A percentile compares a stretch with the other conserved stretches of the same genome.
Evolutionary conservation across 2,797 vertebrate species (phyloP).

Genomic region (Esox masquinongy): DNA sequence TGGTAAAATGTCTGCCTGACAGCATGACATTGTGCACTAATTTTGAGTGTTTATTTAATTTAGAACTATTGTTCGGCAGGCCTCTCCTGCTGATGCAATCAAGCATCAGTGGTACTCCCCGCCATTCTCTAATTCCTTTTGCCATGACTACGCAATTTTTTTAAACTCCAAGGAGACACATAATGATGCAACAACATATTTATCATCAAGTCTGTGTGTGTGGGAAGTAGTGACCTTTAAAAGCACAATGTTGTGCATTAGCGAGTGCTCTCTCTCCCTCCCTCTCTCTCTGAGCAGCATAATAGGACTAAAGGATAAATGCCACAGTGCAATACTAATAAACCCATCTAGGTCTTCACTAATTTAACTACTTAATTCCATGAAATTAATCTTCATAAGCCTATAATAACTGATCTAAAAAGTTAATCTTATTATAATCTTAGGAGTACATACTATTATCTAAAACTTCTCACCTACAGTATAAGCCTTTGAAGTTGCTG

Average conservation of each 20-base stretch:
- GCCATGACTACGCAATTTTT: conserved; percentile 16
- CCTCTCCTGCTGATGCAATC: conserved; percentile 20
- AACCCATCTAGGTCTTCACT: conserved; percentile 5
- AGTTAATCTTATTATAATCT: conserved; percentile 28
- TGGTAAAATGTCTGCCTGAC: conserved; percentile 34
- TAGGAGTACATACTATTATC: conserved; percentile 16
- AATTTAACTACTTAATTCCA: conserved; percentile 5
- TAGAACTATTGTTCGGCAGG: conserved; percentile 16
- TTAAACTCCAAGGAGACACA: conserved; percentile 20
- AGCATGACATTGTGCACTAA: conserved; percentile 27
- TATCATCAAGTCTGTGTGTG: conserved; percentile 56
- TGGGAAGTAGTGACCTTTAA: conserved; percentile 60
- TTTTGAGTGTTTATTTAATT: conserved; percentile 19
- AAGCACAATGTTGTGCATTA: conserved; percentile 35
- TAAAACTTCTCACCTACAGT: conserved; percentile 34
- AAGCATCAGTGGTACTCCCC: conserved; percentile 11
- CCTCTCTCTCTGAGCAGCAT: conserved; percentile 6
- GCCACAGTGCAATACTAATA: conserved; percentile 8
- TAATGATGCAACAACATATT: conserved; percentile 48
- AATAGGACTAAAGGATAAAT: conserved; percentile 36
- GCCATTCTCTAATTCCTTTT: conserved; percentile 7
- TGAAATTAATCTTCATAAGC: background rate
- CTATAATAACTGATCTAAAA: conserved; percentile 26
- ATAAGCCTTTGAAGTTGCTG: background rate
- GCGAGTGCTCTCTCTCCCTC: conserved; percentile 23